A percentile compares a stretch with the other conserved stretches of the same genome.
Evolutionary conservation across 2,113 vertebrate species (phyloP).

Genomic region (Myrmecophaga tridactyla): DNA sequence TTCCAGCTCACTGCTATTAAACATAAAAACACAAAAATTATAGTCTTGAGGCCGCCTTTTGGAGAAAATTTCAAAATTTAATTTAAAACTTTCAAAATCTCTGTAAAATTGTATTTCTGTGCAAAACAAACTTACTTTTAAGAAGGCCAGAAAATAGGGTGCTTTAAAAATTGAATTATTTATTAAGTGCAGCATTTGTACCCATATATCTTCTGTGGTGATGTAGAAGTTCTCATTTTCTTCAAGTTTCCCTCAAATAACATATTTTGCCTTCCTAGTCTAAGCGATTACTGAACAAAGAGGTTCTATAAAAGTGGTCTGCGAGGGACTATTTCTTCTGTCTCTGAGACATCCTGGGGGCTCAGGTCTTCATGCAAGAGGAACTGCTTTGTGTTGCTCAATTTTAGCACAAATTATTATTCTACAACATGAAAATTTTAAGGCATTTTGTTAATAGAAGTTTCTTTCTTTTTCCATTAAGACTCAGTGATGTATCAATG

Average conservation of each 20-base stretch:
- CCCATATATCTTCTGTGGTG: background rate
- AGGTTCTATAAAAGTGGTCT: background rate
- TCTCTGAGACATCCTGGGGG: background rate
- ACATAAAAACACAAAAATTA: background rate
- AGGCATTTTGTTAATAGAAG: background rate
- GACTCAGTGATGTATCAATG: background rate
- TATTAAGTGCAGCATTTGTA: background rate
- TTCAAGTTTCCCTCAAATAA: background rate
- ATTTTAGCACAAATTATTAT: slow-evolving; percentile 17
- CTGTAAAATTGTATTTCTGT: background rate
- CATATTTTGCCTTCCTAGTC: background rate
- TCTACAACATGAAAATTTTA: background rate
- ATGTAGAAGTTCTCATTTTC: background rate
- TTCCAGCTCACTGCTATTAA: background rate
- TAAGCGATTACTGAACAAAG: background rate
- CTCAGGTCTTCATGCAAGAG: background rate
- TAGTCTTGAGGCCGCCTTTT: background rate
- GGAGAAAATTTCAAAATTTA: slow-evolving; percentile 38
- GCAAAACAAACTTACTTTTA: background rate
- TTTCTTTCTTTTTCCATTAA: background rate
- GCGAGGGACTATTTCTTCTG: background rate
- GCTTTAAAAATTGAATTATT: background rate
- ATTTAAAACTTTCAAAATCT: slow-evolving; percentile 15
- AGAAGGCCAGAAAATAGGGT: background rate
- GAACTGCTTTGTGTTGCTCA: background rate